Conservation (phyloP, 2,888 invertebrate genomes). For the Tethea ocularis region DNA sequence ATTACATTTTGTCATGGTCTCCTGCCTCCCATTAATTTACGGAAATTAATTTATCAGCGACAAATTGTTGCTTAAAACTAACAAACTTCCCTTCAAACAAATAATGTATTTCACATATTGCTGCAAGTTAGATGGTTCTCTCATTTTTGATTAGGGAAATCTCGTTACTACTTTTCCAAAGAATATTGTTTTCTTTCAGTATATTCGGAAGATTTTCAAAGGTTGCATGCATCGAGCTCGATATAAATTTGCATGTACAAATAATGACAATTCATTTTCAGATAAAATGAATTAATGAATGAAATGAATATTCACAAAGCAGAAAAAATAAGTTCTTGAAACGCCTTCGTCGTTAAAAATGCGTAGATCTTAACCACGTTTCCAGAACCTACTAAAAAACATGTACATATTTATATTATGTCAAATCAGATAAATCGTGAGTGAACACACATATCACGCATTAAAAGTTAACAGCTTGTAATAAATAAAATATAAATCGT, state of each 20-base stretch:
- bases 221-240: too few relatives aligned
- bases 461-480: slow-evolving; percentile 45
- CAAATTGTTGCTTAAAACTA: slow-evolving; percentile 5
- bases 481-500: slow-evolving; percentile 32
- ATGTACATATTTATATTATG: slow-evolving; percentile 12
- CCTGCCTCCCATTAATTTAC: background rate
- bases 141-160: background rate
- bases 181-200: too few relatives aligned
- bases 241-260: too few relatives aligned
- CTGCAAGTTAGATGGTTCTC: background rate
- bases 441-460: slow-evolving; percentile 37
- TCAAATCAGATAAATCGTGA: slow-evolving; percentile 51
- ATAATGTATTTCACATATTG: background rate
- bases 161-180: too few relatives aligned
- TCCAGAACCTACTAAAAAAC: too few relatives aligned
- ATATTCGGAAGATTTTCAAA: too few relatives aligned
- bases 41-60: background rate
- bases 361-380: too few relatives aligned
- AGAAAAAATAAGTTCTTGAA: background rate
- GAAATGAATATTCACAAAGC: too few relatives aligned
- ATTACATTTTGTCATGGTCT: slow-evolving; percentile 6
- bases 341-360: background rate
- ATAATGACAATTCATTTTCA: too few relatives aligned
- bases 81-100: slow-evolving; percentile 17
- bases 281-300: too few relatives aligned